These are phyloP conservation scores for Conopomorpha cramerella DNA, from an alignment of 1,140 invertebrate species.

Conservation along the genomic window DNA sequence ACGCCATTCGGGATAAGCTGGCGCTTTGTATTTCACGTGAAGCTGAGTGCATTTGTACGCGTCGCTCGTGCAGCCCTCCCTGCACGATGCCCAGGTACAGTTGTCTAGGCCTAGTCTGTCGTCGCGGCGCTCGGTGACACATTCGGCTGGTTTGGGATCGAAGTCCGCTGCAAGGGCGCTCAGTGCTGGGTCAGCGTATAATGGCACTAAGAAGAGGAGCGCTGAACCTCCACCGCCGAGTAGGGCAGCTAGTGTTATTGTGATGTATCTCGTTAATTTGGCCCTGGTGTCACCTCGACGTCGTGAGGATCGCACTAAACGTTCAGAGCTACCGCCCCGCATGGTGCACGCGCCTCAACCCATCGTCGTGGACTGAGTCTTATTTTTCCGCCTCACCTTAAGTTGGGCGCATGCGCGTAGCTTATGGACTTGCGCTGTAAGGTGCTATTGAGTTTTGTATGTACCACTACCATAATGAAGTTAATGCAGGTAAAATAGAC, in stretches of 20 bases:
- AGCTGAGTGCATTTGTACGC: constrained; percentile 85
- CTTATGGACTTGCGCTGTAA: constrained; percentile 15
- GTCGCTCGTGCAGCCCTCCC: constrained; percentile 87
- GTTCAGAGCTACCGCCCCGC: constrained; percentile 83
- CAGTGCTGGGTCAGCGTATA: constrained; percentile 90
- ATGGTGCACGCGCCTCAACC: constrained; percentile 59
- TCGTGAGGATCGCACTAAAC: constrained; percentile 69
- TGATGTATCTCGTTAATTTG: constrained; percentile 77
- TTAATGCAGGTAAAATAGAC: too few relatives aligned
- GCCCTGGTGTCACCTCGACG: constrained; percentile 71
- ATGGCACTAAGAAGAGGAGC: constrained; percentile 82
- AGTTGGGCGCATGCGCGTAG: constrained; percentile 22
- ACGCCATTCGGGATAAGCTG: constrained; percentile 34
- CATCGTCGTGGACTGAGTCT: constrained; percentile 26
- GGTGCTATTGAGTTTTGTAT: not conserved
- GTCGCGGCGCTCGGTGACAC: constrained; percentile 76
- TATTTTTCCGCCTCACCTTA: constrained; percentile 13
- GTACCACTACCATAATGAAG: too few relatives aligned
- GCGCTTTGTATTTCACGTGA: constrained; percentile 78
- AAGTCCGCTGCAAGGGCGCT: constrained; percentile 85
- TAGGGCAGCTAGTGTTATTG: constrained; percentile 75
- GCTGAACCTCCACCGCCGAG: constrained; percentile 81
- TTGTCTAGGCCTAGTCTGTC: constrained; percentile 78
- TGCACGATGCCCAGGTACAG: constrained; percentile 84
- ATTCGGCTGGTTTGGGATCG: constrained; percentile 75